A percentile compares a stretch with the other conserved stretches of the same genome.
These are phyloP conservation scores for Microchirus variegatus DNA, from an alignment of 2,797 vertebrate genomes.

Conservation along the genomic window DNA sequence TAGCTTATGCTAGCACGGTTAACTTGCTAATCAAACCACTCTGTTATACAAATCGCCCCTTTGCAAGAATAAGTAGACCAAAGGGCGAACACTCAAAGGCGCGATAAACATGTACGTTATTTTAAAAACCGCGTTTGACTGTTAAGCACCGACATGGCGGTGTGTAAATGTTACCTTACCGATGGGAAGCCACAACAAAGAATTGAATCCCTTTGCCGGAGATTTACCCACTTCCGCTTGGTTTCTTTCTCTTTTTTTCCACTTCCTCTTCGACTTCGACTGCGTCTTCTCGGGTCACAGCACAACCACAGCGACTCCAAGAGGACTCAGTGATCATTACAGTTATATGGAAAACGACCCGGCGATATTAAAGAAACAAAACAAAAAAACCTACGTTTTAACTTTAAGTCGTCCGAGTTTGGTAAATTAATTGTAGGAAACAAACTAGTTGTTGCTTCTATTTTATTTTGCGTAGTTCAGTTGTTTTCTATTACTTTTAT, in stretches of 20 bases:
- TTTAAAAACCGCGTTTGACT: no score
- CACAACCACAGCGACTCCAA: constrained; percentile 7
- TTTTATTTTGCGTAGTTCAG: no score
- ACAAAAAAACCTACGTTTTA: no score
- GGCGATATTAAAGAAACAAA: no score
- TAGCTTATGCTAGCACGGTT: background rate
- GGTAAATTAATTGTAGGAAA: no score
- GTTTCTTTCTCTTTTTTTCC: background rate
- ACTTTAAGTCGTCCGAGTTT: no score
- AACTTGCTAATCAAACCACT: background rate
- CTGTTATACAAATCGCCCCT: constrained; percentile 16
- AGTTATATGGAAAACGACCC: no score
- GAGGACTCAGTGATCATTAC: no score
- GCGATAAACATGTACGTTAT: accelerated
- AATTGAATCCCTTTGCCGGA: background rate
- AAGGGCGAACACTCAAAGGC: accelerated
- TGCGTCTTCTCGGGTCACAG: background rate
- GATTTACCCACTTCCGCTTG: constrained; percentile 31
- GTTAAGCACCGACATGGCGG: accelerated
- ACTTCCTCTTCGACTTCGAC: background rate
- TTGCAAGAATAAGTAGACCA: accelerated
- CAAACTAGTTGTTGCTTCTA: no score
- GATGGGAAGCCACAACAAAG: background rate
- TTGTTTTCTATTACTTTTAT: no score
- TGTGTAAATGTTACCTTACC: background rate